Evolutionary conservation across 2,797 vertebrate species (phyloP), one percentile per base, ranked within the genome.

Genomic region (Sebastes itinus): DNA sequence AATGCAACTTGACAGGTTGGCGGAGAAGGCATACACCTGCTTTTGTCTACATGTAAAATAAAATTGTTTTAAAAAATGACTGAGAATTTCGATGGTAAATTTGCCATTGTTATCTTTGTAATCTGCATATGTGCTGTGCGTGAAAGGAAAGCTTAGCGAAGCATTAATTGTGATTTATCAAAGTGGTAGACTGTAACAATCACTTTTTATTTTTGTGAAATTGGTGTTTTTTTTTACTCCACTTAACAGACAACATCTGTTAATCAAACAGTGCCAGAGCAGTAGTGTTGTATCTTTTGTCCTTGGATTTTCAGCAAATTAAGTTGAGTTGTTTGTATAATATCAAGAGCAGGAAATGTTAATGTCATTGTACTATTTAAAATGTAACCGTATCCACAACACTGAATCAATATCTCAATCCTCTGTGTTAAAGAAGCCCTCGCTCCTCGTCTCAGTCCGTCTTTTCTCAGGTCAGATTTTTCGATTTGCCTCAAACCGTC

Each of bases 401-500:
- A 3, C 27, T 63, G 23, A 69, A 61, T 79, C 76, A 35, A 12
- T 76, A 2, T 9, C 4, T 23, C 72, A 12, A 18, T 64, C 2
- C 22, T 20, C 22, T 18, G 60, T 22, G 79, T 63, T 75, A 49
- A 77, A 75, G 13, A 73, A 16, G n/a, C 23, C 10, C 9, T 5
- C 1, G 52, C 23, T 67, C 30, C 5, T 78, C 0, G 8, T 62
- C 74, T 67, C 49, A 70, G 64, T 75, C 72, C 30, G 30, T 59
- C 32, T 61, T 1, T 65, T 85, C 81, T 46, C 71, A 83, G 65
- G 66, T 80, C 78, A 61, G 27, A 67, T 69, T 54, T 60, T 76
- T 86, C 30, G 7, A 74, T 81, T 67, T 59, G 18, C 52, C 20
- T 83, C 54, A 72, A 59, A 63, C 52, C 20, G 35, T 62, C 62